Base-by-base conservation (phyloP, 1,140 invertebrate genomes). In the Cydia fagiglandana region DNA sequence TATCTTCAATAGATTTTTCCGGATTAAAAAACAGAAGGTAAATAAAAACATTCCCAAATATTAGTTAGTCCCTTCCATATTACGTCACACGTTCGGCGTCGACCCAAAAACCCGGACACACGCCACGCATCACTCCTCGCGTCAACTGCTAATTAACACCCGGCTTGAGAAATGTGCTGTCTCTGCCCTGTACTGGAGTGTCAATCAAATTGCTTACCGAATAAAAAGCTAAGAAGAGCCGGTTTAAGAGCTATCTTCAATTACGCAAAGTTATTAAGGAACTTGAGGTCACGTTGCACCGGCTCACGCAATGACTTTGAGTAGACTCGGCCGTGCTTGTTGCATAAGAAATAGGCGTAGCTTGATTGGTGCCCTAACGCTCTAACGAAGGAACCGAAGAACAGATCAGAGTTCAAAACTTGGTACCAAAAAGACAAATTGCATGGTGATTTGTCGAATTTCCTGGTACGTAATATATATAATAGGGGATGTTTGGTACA, bases 151-250 rank as follows among this genome's bases (percentile, higher is more conserved):
- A 86, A 84, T 84, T 83, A 82, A 82, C 66, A 80, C 66, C 24
- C 47, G 73, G 34, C 75, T 68, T 84, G 82, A 85, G 80, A 84
- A 84, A 87, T 86, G 80, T 76, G 75, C 76, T 78, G 77, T 80
- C 73, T 73, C 56, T 24, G 17, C 56, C 20, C 6, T 7, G n/a
- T 61, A 61, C 56, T 10, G 38, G 38, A 41, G 56, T 61, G 56
- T 24, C 56, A 24, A 17, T 61, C 17, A 10, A 61, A 24, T 24
- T 7, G 15, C 20, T 61, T 12, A 12, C 17, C 17, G 56, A 61
- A 24, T 47, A 47, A 47, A 47, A 47, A 47, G 45, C 3, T 47
- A 12, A 47, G 12, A 15, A n/a, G 17, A 61, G 20, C 9, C 56
- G 4, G 20, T 24, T 20, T 61, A 10, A 61, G n/a, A n/a, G 4